Evolutionary conservation across 2,888 invertebrate genomes (phyloP).

Genomic region (Charanyca ferruginea): DNA sequence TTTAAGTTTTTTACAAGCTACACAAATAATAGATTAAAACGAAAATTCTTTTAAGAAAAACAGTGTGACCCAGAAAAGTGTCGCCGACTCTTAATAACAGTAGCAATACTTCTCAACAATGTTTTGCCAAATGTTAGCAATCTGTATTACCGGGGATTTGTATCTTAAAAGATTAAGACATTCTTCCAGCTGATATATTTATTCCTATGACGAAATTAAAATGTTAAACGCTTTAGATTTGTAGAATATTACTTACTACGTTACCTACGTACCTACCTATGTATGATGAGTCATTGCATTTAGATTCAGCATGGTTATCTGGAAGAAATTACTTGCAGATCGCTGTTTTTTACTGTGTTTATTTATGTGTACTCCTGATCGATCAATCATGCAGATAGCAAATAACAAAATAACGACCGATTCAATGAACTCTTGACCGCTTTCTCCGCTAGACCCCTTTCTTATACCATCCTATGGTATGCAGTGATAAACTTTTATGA

Average conservation of each 20-base stretch:
- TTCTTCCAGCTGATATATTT: slow-evolving; percentile 31
- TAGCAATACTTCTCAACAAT: slow-evolving; percentile 36
- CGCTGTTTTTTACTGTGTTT: slow-evolving; percentile 11
- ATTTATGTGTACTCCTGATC: slow-evolving; percentile 29
- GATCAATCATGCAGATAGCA: slow-evolving; percentile 41
- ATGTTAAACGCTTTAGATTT: slow-evolving; percentile 13
- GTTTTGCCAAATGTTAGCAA: slow-evolving; percentile 54
- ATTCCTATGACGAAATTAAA: slow-evolving; percentile 13
- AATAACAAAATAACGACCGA: slow-evolving; percentile 36
- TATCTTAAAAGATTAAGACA: slow-evolving; percentile 42
- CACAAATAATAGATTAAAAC: slow-evolving; percentile 26
- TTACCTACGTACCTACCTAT: too few relatives aligned
- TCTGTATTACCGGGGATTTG: slow-evolving; percentile 43
- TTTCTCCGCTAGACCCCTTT: neutral
- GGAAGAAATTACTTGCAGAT: slow-evolving; percentile 10
- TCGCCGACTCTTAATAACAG: slow-evolving; percentile 56
- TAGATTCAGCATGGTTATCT: neutral
- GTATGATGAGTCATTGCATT: too few relatives aligned
- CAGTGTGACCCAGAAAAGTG: slow-evolving; percentile 56
- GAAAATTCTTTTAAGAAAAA: slow-evolving; percentile 35
- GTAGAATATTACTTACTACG: neutral
- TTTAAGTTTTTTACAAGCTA: slow-evolving; percentile 40
- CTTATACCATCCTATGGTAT: neutral
- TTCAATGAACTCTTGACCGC: slow-evolving; percentile 37
- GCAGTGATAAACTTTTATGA: neutral